Evolutionary conservation across 2,888 invertebrate genomes (phyloP).

Genomic region (Papilio elwesi): DNA sequence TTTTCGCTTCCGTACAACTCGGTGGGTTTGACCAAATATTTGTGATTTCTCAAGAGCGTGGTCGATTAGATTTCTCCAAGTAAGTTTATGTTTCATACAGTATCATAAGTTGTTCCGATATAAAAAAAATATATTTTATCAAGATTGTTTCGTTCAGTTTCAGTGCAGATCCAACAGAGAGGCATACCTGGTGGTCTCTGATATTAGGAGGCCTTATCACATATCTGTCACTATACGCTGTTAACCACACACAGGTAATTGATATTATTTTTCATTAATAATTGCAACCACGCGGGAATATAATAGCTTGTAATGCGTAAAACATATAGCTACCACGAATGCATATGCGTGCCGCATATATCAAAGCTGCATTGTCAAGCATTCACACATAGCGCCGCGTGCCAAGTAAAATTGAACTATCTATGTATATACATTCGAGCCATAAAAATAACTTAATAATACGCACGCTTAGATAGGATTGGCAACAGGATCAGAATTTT

Average conservation of each 20-base stretch:
- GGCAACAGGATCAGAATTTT: too few species aligned
- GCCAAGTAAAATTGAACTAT: too few species aligned
- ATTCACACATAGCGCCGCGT: too few species aligned
- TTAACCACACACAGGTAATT: constrained; percentile 90
- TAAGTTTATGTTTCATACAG: constrained; percentile 60
- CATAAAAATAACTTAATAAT: too few species aligned
- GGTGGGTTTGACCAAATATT: constrained; percentile 90
- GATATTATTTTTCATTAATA: not conserved
- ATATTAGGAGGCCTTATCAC: constrained; percentile 92
- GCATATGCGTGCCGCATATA: too few species aligned
- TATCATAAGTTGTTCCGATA: not conserved
- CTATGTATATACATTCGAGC: too few species aligned
- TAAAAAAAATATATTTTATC: not conserved
- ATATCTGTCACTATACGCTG: constrained; percentile 92
- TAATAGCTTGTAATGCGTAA: too few species aligned
- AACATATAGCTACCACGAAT: too few species aligned
- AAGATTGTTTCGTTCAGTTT: constrained; percentile 80
- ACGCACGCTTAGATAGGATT: too few species aligned
- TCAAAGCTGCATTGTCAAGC: too few species aligned
- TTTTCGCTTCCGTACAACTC: constrained; percentile 87
- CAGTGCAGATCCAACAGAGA: constrained; percentile 90
- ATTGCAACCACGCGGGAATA: too few species aligned
- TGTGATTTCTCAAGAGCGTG: constrained; percentile 87
- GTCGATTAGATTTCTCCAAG: constrained; percentile 89
- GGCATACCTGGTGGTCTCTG: constrained; percentile 93